phyloP scores from a whole-genome alignment of 2,888 invertebrate genomes.

The Pandemis cinnamomeana region DNA sequence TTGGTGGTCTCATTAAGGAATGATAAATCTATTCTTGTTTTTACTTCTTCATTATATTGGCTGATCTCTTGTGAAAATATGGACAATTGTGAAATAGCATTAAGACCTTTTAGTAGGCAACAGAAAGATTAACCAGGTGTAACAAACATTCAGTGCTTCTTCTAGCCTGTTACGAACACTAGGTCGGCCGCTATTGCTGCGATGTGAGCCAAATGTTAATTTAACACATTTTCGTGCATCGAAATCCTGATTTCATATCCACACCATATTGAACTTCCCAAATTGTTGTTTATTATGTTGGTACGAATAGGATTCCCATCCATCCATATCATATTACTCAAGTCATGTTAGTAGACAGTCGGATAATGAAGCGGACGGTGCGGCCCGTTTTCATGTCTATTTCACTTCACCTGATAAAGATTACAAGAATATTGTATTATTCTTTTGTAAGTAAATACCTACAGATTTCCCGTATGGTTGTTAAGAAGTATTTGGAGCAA shows the following conservation, averaged over 20 bases:
- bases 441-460: neutral
- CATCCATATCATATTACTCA: slow-evolving; percentile 18
- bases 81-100: neutral
- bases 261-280: neutral
- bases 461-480: neutral
- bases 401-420: slow-evolving; percentile 28
- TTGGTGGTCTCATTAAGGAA: neutral
- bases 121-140: too few species aligned
- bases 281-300: neutral
- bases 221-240: neutral
- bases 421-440: neutral
- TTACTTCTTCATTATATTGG: too few species aligned
- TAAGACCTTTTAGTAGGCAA: too few species aligned
- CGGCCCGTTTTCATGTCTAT: slow-evolving; percentile 37
- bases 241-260: neutral
- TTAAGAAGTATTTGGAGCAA: neutral
- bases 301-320: slow-evolving; percentile 8
- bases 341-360: slow-evolving; percentile 23
- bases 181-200: neutral
- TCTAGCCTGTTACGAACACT: too few species aligned
- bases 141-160: too few species aligned
- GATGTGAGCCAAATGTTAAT: neutral
- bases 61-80: neutral
- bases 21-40: neutral
- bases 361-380: slow-evolving; percentile 24